These are phyloP conservation scores for Harpalus rufipes DNA, from an alignment of 2,888 invertebrate species.

Conservation along the genomic window DNA sequence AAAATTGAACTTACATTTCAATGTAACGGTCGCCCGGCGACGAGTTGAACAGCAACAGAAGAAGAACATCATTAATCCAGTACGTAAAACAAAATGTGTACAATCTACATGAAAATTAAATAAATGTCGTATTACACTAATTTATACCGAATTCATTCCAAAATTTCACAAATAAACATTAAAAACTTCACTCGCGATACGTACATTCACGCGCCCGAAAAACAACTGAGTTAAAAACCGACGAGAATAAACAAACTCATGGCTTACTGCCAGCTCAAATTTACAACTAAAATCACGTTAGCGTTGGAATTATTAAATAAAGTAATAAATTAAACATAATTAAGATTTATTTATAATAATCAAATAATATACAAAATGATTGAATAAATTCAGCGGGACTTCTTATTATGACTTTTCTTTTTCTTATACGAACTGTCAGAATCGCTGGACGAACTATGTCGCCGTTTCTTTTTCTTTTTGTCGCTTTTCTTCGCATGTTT, in stretches of 20 bases:
- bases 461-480: conserved; percentile 70
- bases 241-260: conserved; percentile 1
- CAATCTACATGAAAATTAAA: neutral
- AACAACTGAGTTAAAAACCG: neutral
- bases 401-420: conserved; percentile 49
- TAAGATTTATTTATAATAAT: conserved; percentile 20
- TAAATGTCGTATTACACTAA: neutral
- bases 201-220: neutral
- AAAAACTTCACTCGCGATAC: neutral
- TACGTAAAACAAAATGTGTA: neutral
- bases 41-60: neutral
- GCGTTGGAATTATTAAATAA: neutral
- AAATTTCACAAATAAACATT: neutral
- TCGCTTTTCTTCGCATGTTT: conserved; percentile 73
- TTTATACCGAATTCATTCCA: neutral
- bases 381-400: conserved; percentile 15
- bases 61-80: neutral
- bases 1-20: neutral
- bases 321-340: neutral
- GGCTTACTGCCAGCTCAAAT: conserved; percentile 2
- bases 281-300: neutral
- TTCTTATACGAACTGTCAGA: conserved; percentile 23
- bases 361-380: neutral
- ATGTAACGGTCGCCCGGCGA: neutral
- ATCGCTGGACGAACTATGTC: conserved; percentile 40